Percentiles rank a stretch among this genome's conserved stretches.
These are phyloP conservation scores for Saimiri boliviensis DNA, from an alignment of 2,113 vertebrate species.

Conservation along the genomic window DNA sequence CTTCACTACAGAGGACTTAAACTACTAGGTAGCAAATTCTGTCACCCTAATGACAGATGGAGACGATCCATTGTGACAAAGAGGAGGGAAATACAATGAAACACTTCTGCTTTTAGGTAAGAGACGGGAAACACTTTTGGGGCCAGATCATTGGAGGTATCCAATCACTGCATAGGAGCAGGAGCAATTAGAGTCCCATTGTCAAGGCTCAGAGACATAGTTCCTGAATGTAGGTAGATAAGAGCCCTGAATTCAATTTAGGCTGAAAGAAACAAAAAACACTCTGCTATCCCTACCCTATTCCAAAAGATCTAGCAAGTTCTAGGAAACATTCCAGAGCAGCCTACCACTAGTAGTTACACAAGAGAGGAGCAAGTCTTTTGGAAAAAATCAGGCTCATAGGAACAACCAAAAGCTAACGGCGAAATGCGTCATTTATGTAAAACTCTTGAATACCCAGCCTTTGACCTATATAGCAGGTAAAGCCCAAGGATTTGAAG, in stretches of 20 bases:
- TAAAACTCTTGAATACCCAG: not conserved
- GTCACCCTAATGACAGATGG: not conserved
- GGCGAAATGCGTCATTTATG: not conserved
- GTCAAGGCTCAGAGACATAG: not conserved
- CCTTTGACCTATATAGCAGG: accelerated
- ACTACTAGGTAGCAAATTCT: not conserved
- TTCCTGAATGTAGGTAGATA: not conserved
- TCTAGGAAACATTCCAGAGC: not conserved
- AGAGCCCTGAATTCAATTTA: not conserved
- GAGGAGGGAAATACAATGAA: not conserved
- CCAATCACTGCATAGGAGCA: not conserved
- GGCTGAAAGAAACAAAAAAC: not conserved
- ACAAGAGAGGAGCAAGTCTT: not conserved
- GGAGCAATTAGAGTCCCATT: not conserved
- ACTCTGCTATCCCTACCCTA: not conserved
- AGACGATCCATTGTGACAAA: not conserved
- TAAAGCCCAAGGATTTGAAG: not conserved
- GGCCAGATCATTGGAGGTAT: not conserved
- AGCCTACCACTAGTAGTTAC: not conserved
- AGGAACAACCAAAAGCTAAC: not conserved
- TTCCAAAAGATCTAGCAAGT: not conserved
- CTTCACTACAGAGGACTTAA: not conserved
- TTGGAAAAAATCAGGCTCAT: not conserved
- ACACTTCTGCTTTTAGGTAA: not conserved
- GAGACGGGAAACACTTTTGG: not conserved